Percentiles rank a stretch among this genome's conserved stretches.
Evolutionary conservation across 2,888 invertebrate species (phyloP).

Genomic region (Heteromurus nitidus): DNA sequence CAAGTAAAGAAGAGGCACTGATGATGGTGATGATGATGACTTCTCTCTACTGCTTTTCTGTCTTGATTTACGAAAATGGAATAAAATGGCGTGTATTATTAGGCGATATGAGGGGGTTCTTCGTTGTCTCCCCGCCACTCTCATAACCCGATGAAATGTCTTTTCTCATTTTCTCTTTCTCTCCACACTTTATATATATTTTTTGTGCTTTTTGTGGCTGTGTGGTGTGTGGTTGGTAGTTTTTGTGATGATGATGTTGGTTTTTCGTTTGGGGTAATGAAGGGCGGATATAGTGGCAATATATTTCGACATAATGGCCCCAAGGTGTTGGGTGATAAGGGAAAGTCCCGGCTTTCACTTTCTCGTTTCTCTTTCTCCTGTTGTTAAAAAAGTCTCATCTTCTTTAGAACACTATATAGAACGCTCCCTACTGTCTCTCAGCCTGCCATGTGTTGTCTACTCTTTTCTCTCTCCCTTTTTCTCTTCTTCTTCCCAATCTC

Average conservation of each 20-base stretch:
- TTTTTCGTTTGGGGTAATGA: slow-evolving; percentile 70
- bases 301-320: slow-evolving; percentile 73
- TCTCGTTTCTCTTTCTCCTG: slow-evolving; percentile 51
- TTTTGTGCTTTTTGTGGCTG: no score
- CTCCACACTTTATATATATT: no score
- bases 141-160: slow-evolving; percentile 13
- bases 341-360: slow-evolving; percentile 63
- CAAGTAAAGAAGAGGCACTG: slow-evolving; percentile 25
- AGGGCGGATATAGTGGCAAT: slow-evolving; percentile 73
- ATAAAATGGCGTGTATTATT: slow-evolving; percentile 33
- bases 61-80: slow-evolving; percentile 55
- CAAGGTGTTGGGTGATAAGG: slow-evolving; percentile 71
- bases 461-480: slow-evolving; percentile 25
- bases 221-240: no score
- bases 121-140: background rate
- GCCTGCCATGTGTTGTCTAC: slow-evolving; percentile 41
- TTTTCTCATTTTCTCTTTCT: slow-evolving; percentile 27
- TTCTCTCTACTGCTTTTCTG: slow-evolving; percentile 39
- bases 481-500: slow-evolving; percentile 39
- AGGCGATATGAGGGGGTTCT: background rate
- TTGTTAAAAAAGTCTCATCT: slow-evolving; percentile 58
- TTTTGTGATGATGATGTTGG: slow-evolving; percentile 53
- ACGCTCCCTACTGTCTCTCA: slow-evolving; percentile 39
- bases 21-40: slow-evolving; percentile 55
- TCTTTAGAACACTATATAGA: slow-evolving; percentile 53